Evolutionary conservation across 2,888 invertebrate genomes (phyloP).

Genomic region (Hemaris fuciformis): DNA sequence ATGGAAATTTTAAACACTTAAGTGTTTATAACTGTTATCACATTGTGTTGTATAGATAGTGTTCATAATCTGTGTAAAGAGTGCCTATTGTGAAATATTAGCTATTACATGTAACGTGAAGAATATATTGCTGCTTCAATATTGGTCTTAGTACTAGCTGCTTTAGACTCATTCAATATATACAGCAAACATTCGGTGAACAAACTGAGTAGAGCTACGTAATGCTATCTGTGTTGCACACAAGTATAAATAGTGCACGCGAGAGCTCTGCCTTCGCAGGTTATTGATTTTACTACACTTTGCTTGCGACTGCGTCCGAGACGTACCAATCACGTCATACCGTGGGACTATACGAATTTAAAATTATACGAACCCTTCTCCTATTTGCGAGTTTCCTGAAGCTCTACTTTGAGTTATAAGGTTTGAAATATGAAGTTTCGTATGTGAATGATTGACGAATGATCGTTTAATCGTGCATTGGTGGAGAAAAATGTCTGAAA

Average conservation of each 20-base stretch:
- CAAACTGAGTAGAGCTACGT: background rate
- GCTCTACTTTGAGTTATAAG: too few relatives aligned
- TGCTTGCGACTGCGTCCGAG: background rate
- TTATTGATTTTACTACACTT: constrained; percentile 4
- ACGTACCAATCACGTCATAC: background rate
- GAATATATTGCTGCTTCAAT: constrained; percentile 45
- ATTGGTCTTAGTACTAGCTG: constrained; percentile 36
- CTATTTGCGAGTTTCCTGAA: background rate
- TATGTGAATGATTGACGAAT: too few relatives aligned
- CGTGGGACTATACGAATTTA: background rate
- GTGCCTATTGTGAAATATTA: constrained; percentile 50
- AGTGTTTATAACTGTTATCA: constrained; percentile 45
- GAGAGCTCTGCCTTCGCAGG: background rate
- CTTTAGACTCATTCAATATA: constrained; percentile 14
- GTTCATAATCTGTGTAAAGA: constrained; percentile 48
- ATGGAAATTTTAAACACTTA: constrained; percentile 56
- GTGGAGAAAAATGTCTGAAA: too few relatives aligned
- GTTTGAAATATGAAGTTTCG: too few relatives aligned
- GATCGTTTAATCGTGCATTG: too few relatives aligned
- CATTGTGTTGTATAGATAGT: constrained; percentile 47
- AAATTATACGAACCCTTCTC: background rate
- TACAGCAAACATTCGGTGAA: background rate
- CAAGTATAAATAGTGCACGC: background rate
- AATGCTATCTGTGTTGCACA: background rate
- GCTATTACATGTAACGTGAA: constrained; percentile 39